Conservation (phyloP, 2,888 invertebrate species). For the Oscheius sp. region DNA sequence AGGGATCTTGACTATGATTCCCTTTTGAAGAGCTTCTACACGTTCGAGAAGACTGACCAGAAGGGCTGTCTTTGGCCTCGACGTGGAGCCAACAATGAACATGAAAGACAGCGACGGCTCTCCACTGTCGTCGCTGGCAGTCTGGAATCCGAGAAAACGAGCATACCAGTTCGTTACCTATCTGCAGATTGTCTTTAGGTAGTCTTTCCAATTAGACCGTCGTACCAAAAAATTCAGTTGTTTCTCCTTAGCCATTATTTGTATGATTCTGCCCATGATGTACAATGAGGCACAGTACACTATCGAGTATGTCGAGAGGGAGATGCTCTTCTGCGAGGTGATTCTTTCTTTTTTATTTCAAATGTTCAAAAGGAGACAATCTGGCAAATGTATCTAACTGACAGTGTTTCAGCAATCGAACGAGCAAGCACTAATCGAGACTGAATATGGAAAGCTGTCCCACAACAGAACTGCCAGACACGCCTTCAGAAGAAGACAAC, state of each 20-base stretch:
- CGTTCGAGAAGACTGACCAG: constrained; percentile 22
- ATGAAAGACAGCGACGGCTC: constrained; percentile 45
- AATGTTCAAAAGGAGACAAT: background rate
- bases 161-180: constrained; percentile 71
- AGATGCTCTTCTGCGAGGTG: constrained; percentile 73
- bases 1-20: background rate
- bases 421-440: constrained; percentile 61
- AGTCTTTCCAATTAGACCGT: background rate
- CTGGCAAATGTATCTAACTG: background rate
- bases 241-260: constrained; percentile 67
- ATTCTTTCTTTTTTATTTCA: background rate
- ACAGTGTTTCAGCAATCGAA: constrained; percentile 58
- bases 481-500: constrained; percentile 42
- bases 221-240: constrained; percentile 48
- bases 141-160: constrained; percentile 55
- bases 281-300: constrained; percentile 73
- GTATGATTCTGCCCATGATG: constrained; percentile 70
- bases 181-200: constrained; percentile 72
- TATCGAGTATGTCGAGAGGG: constrained; percentile 70
- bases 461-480: constrained; percentile 52
- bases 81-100: constrained; percentile 12
- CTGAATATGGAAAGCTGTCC: constrained; percentile 57
- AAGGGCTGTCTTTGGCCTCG: constrained; percentile 28
- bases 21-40: constrained; percentile 23
- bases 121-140: constrained; percentile 61